Evolutionary conservation across 2,888 invertebrate genomes (phyloP).

Genomic region (Oeneis ivallda): DNA sequence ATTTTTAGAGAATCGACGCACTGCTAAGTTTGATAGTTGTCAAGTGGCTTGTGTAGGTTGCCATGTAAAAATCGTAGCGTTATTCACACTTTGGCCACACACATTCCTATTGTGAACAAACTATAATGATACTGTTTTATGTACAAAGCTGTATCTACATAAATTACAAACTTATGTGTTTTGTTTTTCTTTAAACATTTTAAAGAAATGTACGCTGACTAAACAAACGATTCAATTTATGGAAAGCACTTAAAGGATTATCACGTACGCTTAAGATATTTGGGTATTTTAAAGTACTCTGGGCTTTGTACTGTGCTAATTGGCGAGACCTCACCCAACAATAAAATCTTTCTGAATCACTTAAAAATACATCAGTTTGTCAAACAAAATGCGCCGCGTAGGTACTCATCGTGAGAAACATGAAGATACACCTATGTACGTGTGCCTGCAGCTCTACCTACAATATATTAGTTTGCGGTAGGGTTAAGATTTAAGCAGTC

Average conservation of each 20-base stretch:
- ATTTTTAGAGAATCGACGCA: too few species aligned
- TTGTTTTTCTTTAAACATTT: not conserved
- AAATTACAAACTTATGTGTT: not conserved
- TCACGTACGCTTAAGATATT: slow-evolving; percentile 49
- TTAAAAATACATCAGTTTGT: slow-evolving; percentile 68
- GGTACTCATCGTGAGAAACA: slow-evolving; percentile 35
- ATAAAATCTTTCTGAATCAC: slow-evolving; percentile 57
- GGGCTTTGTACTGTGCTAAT: slow-evolving; percentile 55
- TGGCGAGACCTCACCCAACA: slow-evolving; percentile 51
- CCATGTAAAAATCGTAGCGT: too few species aligned
- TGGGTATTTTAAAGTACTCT: slow-evolving; percentile 44
- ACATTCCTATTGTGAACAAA: too few species aligned
- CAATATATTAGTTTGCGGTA: too few species aligned
- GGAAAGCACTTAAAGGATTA: slow-evolving; percentile 55
- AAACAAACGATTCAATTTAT: slow-evolving; percentile 54
- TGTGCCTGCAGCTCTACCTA: too few species aligned
- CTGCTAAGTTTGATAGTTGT: too few species aligned
- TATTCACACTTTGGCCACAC: too few species aligned
- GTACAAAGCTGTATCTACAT: not conserved
- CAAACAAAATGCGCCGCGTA: slow-evolving; percentile 54
- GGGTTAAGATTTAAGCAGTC: too few species aligned
- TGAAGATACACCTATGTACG: slow-evolving; percentile 29
- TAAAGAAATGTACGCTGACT: slow-evolving; percentile 36
- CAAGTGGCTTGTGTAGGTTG: too few species aligned
- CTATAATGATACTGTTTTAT: too few species aligned